Evolutionary conservation across 2,888 invertebrate genomes (phyloP).

Genomic region (Ornithoptera alexandrae): DNA sequence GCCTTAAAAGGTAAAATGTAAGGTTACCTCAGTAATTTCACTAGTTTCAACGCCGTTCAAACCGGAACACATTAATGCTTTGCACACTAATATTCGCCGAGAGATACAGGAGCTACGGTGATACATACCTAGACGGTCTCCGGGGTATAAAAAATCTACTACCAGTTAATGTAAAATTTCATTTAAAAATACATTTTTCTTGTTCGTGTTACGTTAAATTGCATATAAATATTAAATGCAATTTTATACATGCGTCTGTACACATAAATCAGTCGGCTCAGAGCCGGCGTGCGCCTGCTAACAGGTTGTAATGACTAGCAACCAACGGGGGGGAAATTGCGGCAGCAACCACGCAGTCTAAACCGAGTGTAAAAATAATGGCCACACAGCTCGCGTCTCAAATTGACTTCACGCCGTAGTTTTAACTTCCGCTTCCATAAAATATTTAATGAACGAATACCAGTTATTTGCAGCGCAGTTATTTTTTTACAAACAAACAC

Average conservation of each 20-base stretch:
- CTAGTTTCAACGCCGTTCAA: no score
- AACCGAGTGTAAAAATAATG: constrained; percentile 75
- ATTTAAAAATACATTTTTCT: background rate
- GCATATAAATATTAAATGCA: background rate
- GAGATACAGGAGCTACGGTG: no score
- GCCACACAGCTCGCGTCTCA: constrained; percentile 50
- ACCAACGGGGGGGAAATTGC: constrained; percentile 42
- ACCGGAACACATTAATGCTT: no score
- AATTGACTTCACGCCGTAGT: constrained; percentile 43
- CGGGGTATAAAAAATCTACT: no score
- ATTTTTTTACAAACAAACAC: no score
- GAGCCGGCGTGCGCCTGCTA: constrained; percentile 1
- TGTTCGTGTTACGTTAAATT: background rate
- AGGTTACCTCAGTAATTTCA: no score
- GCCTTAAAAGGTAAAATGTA: no score
- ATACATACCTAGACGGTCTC: no score
- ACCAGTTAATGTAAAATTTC: background rate
- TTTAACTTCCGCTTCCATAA: constrained; percentile 26
- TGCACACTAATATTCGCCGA: no score
- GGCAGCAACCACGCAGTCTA: constrained; percentile 43
- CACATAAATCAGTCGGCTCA: background rate
- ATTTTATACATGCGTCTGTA: background rate
- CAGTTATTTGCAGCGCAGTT: no score
- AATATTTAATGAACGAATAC: background rate
- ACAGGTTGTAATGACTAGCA: constrained; percentile 11